Evolutionary conservation across 2,113 vertebrate genomes (phyloP).

Genomic region (Rhinichthys klamathensis): DNA sequence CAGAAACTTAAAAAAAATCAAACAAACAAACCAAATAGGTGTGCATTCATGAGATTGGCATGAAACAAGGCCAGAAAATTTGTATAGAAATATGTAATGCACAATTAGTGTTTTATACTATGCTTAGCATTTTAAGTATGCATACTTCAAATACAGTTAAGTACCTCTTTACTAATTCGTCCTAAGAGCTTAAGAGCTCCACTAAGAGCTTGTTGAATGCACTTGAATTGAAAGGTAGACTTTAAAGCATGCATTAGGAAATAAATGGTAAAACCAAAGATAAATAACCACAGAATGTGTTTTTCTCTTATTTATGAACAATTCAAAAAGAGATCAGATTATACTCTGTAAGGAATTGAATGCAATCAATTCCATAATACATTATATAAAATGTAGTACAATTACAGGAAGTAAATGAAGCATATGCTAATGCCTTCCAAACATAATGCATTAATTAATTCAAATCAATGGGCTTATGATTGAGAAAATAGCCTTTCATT

Average conservation of each 20-base stretch:
- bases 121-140: neutral
- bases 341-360: neutral
- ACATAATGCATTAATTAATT: neutral
- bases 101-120: neutral
- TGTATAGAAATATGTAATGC: neutral
- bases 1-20: no score
- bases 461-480: neutral
- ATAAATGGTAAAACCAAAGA: neutral
- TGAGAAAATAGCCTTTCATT: neutral
- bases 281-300: neutral
- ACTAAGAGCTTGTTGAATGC: neutral
- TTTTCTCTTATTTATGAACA: neutral
- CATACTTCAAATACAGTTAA: constrained; percentile 21
- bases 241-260: neutral
- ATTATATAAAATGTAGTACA: neutral
- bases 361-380: neutral
- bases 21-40: no score
- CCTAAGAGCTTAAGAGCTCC: constrained; percentile 7
- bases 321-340: neutral
- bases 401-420: neutral
- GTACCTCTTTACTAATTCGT: constrained; percentile 14
- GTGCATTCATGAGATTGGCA: no score
- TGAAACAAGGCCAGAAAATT: neutral
- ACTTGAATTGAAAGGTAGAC: neutral
- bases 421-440: neutral